Base-by-base conservation (phyloP, 2,888 invertebrate genomes). In the Pyrrhosoma nymphula region DNA sequence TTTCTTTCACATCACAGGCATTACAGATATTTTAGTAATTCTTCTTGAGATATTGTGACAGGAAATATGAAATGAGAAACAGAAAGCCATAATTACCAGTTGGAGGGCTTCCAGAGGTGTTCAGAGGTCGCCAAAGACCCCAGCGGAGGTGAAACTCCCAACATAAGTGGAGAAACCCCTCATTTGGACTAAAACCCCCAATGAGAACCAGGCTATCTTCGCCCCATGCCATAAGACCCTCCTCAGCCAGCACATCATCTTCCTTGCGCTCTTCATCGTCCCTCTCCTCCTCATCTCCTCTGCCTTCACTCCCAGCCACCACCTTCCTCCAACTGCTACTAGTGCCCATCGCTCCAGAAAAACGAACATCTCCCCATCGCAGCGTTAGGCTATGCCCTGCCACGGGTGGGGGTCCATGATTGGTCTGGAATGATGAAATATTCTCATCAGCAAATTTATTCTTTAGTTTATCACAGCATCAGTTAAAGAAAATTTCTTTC, bases 351-450 rank as follows among this genome's bases (percentile, higher is more conserved):
- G 82, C 35, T 82, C 82, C 82, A 35, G 82, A 82, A 82, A 82
- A 82, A 82, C 82, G 82, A 20, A 55, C 95, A 82, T 95, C 55
- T 14, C 95, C 96, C 95, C 98, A 98, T 95, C 98, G 98, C 95
- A 98, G 97, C 0, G 99, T 99, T 95, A 99, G 97, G 0, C 99
- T 99, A 96, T 99, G 99, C 0, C 99, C 99, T 0, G 99, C 98
- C n/a, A 99, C 97, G 0, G 98, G 97, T 0, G 98, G 98, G 0
- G 98, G 98, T 95, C 98, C 98, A 55, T 97, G 97, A 88, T 97
- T 97, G 26, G 97, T 97, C 95, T 96, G 96, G 0, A 95, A 95
- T 4, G 95, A 95, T 47, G 63, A 30, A 56, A 26, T 26, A n/a
- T 26, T n/a, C 16, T 60, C 2, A 47, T 60, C 12, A 20, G 60